Percentiles rank a stretch among this genome's conserved stretches.
Evolutionary conservation across 2,888 invertebrate species (phyloP).

Genomic region (Chrysotoxum bicinctum): DNA sequence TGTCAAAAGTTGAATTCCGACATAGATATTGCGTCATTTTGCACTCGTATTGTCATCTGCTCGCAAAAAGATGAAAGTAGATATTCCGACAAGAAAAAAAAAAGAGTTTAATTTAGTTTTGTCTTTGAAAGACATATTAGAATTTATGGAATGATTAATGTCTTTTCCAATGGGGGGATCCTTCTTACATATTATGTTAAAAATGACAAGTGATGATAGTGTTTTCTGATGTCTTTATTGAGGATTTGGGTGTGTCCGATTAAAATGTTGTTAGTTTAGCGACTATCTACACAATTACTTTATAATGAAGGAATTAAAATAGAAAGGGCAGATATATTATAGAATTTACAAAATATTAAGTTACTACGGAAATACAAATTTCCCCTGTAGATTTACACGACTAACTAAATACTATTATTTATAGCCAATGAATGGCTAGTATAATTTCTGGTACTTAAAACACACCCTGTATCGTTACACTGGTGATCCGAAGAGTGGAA

Average conservation of each 20-base stretch:
- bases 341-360: no score
- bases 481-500: no score
- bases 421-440: no score
- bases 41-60: background rate
- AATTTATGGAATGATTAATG: slow-evolving; percentile 11
- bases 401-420: no score
- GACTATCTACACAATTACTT: background rate
- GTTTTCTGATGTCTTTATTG: background rate
- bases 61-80: slow-evolving; percentile 2
- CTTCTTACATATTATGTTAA: no score
- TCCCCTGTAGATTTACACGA: no score
- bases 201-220: background rate
- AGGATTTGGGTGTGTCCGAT: background rate
- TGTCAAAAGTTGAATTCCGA: background rate
- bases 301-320: no score
- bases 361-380: no score
- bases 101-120: background rate
- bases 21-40: slow-evolving; percentile 4
- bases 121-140: background rate
- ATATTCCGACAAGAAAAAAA: background rate
- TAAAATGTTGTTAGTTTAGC: background rate
- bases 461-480: no score
- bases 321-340: no score
- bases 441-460: no score
- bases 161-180: no score